phyloP scores from a whole-genome alignment of 2,113 vertebrate species.

The Suricata suricatta region DNA sequence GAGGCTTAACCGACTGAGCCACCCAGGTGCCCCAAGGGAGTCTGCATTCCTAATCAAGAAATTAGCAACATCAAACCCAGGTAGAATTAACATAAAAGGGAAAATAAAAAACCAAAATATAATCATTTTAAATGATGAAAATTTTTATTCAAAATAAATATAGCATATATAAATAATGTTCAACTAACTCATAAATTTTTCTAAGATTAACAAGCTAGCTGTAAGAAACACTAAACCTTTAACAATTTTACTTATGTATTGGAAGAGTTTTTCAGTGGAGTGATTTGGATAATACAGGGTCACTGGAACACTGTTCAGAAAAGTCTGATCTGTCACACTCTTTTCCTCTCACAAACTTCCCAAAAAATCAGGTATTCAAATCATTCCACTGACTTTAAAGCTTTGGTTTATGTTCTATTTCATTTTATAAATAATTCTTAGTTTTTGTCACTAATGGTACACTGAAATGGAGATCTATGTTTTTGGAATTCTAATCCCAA shows the following conservation, averaged over 20 bases:
- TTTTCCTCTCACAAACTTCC: slow-evolving; percentile 38
- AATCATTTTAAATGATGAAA: slow-evolving; percentile 10
- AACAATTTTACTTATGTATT: background rate
- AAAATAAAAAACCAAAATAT: background rate
- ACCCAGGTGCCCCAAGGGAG: too few species aligned
- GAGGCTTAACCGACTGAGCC: too few species aligned
- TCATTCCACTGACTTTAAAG: background rate
- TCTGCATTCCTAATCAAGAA: background rate
- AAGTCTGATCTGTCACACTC: background rate
- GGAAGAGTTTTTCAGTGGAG: background rate
- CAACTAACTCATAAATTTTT: background rate
- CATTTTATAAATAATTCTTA: slow-evolving; percentile 23
- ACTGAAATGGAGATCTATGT: background rate
- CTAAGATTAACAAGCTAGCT: background rate
- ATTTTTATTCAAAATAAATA: background rate
- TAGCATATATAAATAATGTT: background rate
- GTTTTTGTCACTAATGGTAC: background rate
- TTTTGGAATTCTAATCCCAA: slow-evolving; percentile 40
- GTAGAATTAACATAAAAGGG: background rate
- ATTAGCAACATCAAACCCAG: background rate
- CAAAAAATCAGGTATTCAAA: background rate
- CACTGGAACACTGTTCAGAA: background rate
- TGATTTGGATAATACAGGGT: background rate
- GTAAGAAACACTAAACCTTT: background rate
- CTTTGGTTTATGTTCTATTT: background rate